Conservation (phyloP, 2,113 vertebrate genomes). For the Psephotus haematonotus region DNA sequence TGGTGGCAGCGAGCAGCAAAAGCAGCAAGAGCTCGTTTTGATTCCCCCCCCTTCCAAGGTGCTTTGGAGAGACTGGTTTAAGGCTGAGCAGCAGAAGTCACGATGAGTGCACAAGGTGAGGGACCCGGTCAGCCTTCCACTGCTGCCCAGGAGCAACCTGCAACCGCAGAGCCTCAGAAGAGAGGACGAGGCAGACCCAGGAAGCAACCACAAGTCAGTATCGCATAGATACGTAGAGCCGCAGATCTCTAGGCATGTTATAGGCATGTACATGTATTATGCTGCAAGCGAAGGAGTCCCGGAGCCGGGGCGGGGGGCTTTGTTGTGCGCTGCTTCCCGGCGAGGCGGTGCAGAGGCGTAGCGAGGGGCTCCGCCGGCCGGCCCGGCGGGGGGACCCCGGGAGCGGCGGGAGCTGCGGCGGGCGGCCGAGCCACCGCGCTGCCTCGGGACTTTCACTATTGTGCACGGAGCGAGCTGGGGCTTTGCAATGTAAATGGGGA, state of each 20-base stretch:
- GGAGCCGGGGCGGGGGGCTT: constrained; percentile 17
- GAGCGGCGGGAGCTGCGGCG: background rate
- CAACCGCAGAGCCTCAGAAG: constrained; percentile 86
- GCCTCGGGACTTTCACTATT: constrained; percentile 27
- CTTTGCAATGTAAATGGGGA: constrained; percentile 46
- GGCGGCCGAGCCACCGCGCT: background rate
- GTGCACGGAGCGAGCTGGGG: constrained; percentile 29
- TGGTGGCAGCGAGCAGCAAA: constrained; percentile 76
- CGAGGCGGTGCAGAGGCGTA: background rate
- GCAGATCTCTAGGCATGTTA: constrained; percentile 35
- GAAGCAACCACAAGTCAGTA: constrained; percentile 93
- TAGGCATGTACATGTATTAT: constrained; percentile 35
- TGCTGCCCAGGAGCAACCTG: constrained; percentile 85
- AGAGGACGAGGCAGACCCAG: constrained; percentile 93
- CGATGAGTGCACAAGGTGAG: constrained; percentile 91
- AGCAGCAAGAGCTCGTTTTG: constrained; percentile 63
- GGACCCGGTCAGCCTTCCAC: constrained; percentile 88
- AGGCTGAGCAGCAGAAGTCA: constrained; percentile 58
- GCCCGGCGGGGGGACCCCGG: background rate
- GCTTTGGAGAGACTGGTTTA: constrained; percentile 51
- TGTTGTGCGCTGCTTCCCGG: background rate
- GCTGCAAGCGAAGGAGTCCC: background rate
- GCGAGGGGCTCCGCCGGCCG: background rate
- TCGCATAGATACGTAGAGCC: constrained; percentile 39
- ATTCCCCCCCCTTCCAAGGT: constrained; percentile 56